These are phyloP conservation scores for Hucho hucho DNA, from an alignment of 2,113 vertebrate genomes.

Conservation along the genomic window DNA sequence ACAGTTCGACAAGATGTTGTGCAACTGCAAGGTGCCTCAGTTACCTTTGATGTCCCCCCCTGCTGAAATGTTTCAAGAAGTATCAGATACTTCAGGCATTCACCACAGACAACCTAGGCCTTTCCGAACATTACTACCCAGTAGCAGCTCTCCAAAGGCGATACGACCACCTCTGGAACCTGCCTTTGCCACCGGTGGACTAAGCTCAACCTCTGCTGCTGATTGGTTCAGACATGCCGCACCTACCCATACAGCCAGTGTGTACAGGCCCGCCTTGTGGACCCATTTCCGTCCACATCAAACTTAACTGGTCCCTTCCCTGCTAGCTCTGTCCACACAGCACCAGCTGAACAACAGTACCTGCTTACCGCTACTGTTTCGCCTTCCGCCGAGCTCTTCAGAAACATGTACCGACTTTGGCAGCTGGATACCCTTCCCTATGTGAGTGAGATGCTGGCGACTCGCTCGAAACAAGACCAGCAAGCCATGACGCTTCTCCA, in stretches of 20 bases:
- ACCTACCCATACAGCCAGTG: neutral
- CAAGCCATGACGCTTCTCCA: neutral
- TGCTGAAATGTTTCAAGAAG: neutral
- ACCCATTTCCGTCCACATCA: too few relatives aligned
- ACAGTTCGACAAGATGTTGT: constrained; percentile 5
- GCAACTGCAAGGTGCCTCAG: constrained; percentile 10
- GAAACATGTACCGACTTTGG: neutral
- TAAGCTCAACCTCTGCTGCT: neutral
- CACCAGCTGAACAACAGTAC: too few relatives aligned
- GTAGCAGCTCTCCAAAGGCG: neutral
- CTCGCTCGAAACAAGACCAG: neutral
- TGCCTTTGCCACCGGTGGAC: neutral
- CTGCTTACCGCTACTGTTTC: too few relatives aligned
- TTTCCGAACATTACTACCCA: neutral
- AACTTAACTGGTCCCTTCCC: too few relatives aligned
- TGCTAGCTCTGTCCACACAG: too few relatives aligned
- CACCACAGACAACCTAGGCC: constrained; percentile 2
- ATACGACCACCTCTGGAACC: neutral
- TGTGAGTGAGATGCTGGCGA: neutral
- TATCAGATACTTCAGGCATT: constrained; percentile 1
- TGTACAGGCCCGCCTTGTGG: neutral
- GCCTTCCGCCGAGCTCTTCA: too few relatives aligned
- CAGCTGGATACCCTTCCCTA: neutral
- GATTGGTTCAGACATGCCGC: neutral
- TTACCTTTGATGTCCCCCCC: constrained; percentile 5